phyloP scores from a whole-genome alignment of 2,888 invertebrate species.

The Drosophila koepferae region DNA sequence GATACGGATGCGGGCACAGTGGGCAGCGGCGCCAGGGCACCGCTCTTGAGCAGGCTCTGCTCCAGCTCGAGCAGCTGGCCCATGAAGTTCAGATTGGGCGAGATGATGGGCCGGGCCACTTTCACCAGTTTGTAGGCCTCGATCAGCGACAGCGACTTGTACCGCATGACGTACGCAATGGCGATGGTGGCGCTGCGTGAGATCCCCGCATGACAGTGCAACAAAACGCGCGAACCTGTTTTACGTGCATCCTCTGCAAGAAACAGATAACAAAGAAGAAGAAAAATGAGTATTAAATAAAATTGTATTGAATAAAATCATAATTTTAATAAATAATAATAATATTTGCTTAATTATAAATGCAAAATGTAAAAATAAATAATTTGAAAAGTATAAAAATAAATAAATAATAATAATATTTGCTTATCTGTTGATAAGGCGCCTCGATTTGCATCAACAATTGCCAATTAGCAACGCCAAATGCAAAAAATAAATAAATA shows the following conservation, averaged over 20 bases:
- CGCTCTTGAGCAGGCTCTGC: constrained; percentile 87
- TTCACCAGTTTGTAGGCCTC: constrained; percentile 96
- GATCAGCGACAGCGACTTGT: constrained; percentile 92
- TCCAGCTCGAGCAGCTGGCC: constrained; percentile 94
- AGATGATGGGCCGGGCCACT: constrained; percentile 94
- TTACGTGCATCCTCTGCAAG: constrained; percentile 85
- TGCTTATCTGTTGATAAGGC: constrained; percentile 50
- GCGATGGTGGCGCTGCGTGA: constrained; percentile 97
- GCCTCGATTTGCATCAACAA: constrained; percentile 44
- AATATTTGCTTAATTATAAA: too few relatives aligned
- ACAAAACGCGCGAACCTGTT: constrained; percentile 88
- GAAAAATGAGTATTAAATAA: constrained; percentile 13
- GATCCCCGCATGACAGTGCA: constrained; percentile 98
- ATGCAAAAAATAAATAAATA: constrained; percentile 9
- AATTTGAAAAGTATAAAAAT: not conserved
- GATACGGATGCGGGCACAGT: constrained; percentile 28
- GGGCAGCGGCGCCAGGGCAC: constrained; percentile 79
- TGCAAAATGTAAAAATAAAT: too few relatives aligned
- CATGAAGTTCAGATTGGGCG: constrained; percentile 98
- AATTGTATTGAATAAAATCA: not conserved
- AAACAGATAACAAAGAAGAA: constrained; percentile 28
- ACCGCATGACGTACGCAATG: constrained; percentile 97
- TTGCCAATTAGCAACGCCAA: constrained; percentile 52
- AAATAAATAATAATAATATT: constrained; percentile 7
- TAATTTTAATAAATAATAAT: not conserved